phyloP scores from a whole-genome alignment of 2,113 vertebrate genomes.

The Gopherus evgoodei region DNA sequence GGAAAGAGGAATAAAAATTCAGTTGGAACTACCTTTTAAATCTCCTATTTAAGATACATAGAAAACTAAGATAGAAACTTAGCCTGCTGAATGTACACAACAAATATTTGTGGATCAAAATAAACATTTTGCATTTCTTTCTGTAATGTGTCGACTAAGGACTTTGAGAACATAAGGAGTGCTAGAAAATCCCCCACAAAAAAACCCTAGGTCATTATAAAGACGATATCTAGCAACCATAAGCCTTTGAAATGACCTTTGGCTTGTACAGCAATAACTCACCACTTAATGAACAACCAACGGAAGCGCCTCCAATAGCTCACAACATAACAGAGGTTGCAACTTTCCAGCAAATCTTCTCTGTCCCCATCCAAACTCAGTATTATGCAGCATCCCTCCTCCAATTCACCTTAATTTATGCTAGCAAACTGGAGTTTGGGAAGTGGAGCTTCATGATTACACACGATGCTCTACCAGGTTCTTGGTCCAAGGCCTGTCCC shows the following conservation, averaged over 20 bases:
- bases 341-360: slow-evolving; percentile 79
- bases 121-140: background rate
- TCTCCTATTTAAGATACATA: background rate
- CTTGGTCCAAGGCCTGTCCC: slow-evolving; percentile 57
- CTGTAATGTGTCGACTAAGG: slow-evolving; percentile 70
- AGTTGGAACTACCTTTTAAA: background rate
- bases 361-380: slow-evolving; percentile 75
- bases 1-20: background rate
- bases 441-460: slow-evolving; percentile 65
- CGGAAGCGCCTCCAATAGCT: slow-evolving; percentile 88
- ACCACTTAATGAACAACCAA: slow-evolving; percentile 99
- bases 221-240: slow-evolving; percentile 91
- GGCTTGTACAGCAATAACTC: slow-evolving; percentile 92
- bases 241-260: slow-evolving; percentile 98
- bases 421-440: slow-evolving; percentile 60
- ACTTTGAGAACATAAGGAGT: slow-evolving; percentile 72
- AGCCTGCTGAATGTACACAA: background rate
- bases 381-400: slow-evolving; percentile 63
- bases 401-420: slow-evolving; percentile 53
- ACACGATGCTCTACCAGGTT: slow-evolving; percentile 44
- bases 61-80: slow-evolving; percentile 19
- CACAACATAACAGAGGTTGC: slow-evolving; percentile 80
- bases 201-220: slow-evolving; percentile 83
- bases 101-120: background rate
- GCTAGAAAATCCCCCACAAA: slow-evolving; percentile 85